Percentiles rank a stretch among this genome's conserved stretches.
phyloP scores from a whole-genome alignment of 2,113 vertebrate species.

The Axis porcinus region DNA sequence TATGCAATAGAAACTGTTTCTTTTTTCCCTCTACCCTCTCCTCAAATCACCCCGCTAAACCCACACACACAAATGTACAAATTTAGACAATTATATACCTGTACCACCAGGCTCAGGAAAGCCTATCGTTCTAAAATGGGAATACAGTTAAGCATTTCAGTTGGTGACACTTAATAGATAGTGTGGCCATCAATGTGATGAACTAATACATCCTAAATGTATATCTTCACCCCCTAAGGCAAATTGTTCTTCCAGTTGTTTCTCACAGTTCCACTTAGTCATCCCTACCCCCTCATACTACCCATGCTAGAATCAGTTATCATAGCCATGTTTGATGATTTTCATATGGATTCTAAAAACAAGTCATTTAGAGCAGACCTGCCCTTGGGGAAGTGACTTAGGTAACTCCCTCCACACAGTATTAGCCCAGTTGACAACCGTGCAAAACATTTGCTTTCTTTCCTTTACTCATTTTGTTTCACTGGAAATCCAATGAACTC shows the following conservation, averaged over 20 bases:
- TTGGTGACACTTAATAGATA: neutral
- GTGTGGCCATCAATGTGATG: neutral
- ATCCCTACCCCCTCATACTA: neutral
- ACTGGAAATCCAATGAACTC: constrained; percentile 28
- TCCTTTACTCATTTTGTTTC: constrained; percentile 58
- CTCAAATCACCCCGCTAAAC: neutral
- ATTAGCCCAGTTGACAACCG: constrained; percentile 22
- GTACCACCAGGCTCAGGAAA: neutral
- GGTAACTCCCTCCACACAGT: neutral
- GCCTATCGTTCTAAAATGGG: neutral
- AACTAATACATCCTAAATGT: neutral
- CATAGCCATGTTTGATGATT: constrained; percentile 4
- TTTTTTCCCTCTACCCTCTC: neutral
- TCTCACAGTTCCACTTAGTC: neutral
- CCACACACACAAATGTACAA: neutral
- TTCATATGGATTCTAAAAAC: constrained; percentile 38
- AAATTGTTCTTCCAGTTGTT: neutral
- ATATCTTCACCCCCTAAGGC: constrained; percentile 3
- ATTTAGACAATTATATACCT: neutral
- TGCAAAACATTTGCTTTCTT: constrained; percentile 58
- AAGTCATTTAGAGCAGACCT: constrained; percentile 58
- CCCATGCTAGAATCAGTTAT: neutral
- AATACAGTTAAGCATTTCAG: neutral
- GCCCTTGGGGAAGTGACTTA: constrained; percentile 60
- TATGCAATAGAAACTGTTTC: neutral